These are phyloP conservation scores for Asbolus verrucosus DNA, from an alignment of 1,140 invertebrate genomes.

Conservation along the genomic window DNA sequence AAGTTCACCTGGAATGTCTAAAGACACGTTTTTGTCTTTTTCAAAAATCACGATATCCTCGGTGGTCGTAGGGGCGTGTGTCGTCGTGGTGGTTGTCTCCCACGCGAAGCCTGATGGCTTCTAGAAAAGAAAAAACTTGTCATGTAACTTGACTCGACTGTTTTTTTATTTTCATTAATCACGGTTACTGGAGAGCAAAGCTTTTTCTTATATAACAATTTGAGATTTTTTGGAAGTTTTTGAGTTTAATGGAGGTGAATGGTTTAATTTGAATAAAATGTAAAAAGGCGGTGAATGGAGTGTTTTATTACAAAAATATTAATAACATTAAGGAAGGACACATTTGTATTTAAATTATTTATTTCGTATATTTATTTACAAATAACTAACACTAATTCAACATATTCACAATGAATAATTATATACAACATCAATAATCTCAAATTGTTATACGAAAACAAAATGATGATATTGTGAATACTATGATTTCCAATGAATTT, in stretches of 20 bases:
- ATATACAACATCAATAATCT: conserved; percentile 44
- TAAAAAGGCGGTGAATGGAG: neutral
- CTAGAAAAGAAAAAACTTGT: conserved; percentile 27
- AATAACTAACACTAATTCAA: conserved; percentile 45
- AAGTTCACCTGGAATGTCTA: conserved; percentile 75
- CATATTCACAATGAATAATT: conserved; percentile 41
- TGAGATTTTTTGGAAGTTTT: conserved; percentile 41
- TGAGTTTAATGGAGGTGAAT: neutral
- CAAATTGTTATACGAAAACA: conserved; percentile 48
- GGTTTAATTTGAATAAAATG: conserved; percentile 22
- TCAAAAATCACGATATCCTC: conserved; percentile 79
- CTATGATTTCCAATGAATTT: conserved; percentile 32
- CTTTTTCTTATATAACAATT: conserved; percentile 39
- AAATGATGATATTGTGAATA: conserved; percentile 28
- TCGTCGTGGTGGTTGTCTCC: conserved; percentile 56
- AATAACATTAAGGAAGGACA: neutral
- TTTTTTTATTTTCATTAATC: conserved; percentile 20
- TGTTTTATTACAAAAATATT: conserved; percentile 41
- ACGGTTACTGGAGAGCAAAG: no score
- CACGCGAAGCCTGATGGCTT: conserved; percentile 53
- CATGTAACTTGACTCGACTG: conserved; percentile 4
- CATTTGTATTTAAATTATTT: conserved; percentile 37
- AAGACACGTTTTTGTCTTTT: conserved; percentile 69
- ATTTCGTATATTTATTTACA: conserved; percentile 47
- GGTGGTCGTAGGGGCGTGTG: conserved; percentile 66